Conservation (phyloP, 2,888 invertebrate genomes). For the Halocaridina rubra region DNA sequence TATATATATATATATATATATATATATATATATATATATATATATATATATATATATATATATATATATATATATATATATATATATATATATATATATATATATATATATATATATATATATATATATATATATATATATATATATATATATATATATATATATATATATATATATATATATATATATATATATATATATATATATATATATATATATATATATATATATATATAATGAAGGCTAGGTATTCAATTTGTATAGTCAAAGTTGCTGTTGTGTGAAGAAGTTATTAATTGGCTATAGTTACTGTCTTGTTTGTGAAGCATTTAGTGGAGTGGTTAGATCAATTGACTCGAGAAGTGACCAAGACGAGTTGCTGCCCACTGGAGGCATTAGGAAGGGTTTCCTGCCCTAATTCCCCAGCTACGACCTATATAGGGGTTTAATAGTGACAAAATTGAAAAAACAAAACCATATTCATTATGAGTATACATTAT, state of each 20-base stretch:
- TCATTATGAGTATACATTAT: no score
- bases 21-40: background rate
- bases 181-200: background rate
- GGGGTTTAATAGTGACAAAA: no score
- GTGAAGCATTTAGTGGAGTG: no score
- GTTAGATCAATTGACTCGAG: no score
- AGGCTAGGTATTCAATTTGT: background rate
- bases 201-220: background rate
- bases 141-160: conserved; percentile 11
- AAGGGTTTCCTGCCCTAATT: no score
- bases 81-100: conserved; percentile 9
- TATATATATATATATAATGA: background rate
- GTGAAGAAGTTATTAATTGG: no score
- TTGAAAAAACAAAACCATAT: no score
- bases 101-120: background rate
- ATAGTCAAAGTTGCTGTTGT: no score
- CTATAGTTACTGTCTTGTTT: no score
- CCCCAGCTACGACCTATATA: no score
- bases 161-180: background rate
- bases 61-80: conserved; percentile 8
- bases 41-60: background rate
- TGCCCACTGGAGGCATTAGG: no score
- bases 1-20: background rate
- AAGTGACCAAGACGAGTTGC: no score
- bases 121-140: background rate